phyloP scores from a whole-genome alignment of 2,113 vertebrate genomes.

The Aegypius monachus region DNA sequence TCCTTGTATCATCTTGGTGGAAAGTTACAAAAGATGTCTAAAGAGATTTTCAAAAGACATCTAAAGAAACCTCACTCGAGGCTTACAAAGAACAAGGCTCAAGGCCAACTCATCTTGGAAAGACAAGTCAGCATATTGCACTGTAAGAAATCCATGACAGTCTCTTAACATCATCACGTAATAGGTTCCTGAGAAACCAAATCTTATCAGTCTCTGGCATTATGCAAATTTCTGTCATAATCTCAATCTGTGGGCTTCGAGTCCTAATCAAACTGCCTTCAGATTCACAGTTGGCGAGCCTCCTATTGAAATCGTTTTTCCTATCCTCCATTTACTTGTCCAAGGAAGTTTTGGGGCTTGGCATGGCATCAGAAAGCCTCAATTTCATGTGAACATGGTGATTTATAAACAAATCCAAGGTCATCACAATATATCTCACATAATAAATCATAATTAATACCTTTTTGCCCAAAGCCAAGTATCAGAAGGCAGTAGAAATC shows the following conservation, averaged over 20 bases:
- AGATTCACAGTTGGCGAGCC: slow-evolving; percentile 59
- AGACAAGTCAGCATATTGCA: slow-evolving; percentile 71
- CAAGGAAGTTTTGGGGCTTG: slow-evolving; percentile 59
- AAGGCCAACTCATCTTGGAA: slow-evolving; percentile 67
- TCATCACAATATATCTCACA: slow-evolving; percentile 2
- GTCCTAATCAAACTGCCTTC: slow-evolving; percentile 69
- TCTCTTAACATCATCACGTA: slow-evolving; percentile 69
- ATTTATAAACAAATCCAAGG: slow-evolving; percentile 55
- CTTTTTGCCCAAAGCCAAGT: neutral
- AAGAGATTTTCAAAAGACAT: slow-evolving; percentile 65
- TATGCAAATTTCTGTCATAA: slow-evolving; percentile 71
- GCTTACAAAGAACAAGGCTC: slow-evolving; percentile 67
- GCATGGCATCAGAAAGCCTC: slow-evolving; percentile 62
- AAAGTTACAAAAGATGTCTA: slow-evolving; percentile 68
- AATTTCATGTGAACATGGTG: slow-evolving; percentile 37
- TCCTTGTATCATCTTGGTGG: slow-evolving; percentile 60
- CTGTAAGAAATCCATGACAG: slow-evolving; percentile 69
- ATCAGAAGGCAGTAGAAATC: neutral
- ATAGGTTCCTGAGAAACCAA: slow-evolving; percentile 69
- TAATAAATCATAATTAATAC: slow-evolving; percentile 23
- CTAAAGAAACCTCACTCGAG: slow-evolving; percentile 63
- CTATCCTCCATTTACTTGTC: slow-evolving; percentile 49
- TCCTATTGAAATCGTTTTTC: slow-evolving; percentile 51
- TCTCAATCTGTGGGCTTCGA: slow-evolving; percentile 68
- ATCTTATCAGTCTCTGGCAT: slow-evolving; percentile 69